These are phyloP conservation scores for Pterophyllum scalare DNA, from an alignment of 2,113 vertebrate species.

Conservation along the genomic window DNA sequence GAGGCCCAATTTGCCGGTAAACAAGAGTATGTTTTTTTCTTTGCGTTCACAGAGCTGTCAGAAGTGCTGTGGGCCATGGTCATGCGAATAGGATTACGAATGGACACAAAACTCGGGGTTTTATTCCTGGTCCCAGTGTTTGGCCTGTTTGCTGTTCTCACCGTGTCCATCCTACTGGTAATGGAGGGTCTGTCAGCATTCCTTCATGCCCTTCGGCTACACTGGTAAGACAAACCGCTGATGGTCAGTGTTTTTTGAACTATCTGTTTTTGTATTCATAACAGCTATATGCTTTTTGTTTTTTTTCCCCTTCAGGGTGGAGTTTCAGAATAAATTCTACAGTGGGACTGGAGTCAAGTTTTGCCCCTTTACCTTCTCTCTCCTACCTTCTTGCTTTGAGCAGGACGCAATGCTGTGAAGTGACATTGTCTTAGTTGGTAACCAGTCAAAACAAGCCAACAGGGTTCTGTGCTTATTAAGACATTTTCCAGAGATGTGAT, in stretches of 20 bases:
- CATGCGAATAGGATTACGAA: constrained; percentile 89
- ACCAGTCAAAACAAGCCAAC: constrained; percentile 31
- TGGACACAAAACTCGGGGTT: constrained; percentile 82
- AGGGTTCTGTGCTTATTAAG: constrained; percentile 1
- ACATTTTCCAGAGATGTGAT: neutral
- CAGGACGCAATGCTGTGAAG: constrained; percentile 81
- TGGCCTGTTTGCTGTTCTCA: constrained; percentile 88
- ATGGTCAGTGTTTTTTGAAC: neutral
- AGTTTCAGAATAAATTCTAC: constrained; percentile 99
- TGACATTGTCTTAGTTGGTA: constrained; percentile 25
- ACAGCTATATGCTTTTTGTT: neutral
- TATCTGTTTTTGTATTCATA: constrained; percentile 9
- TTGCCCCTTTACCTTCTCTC: constrained; percentile 91
- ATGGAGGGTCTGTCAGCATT: constrained; percentile 99
- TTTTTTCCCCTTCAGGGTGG: constrained; percentile 85
- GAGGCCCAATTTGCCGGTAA: neutral
- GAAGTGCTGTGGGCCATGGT: constrained; percentile 97
- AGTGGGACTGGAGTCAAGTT: constrained; percentile 92
- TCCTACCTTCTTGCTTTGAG: constrained; percentile 87
- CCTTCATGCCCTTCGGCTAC: constrained; percentile 94
- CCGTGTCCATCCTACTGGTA: constrained; percentile 91
- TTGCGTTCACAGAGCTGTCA: constrained; percentile 85
- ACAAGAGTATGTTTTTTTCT: neutral
- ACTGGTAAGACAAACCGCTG: constrained; percentile 84
- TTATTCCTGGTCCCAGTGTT: constrained; percentile 88